Base-by-base conservation (phyloP, 2,888 invertebrate species). In the Hofmannophila pseudospretella region DNA sequence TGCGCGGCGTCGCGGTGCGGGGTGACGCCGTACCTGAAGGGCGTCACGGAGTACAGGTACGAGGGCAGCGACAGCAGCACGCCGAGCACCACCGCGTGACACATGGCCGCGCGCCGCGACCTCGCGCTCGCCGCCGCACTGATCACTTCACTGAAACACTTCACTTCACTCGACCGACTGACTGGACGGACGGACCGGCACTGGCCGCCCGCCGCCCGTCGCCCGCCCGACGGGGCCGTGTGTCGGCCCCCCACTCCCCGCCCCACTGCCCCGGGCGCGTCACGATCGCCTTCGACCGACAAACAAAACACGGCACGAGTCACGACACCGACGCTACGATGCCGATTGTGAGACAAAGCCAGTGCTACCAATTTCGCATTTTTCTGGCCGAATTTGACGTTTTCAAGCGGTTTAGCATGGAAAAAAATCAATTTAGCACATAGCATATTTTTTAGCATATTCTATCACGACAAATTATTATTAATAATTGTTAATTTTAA, bases 41-140 rank as follows among this genome's bases (percentile, higher is more conserved):
- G 79, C 41, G 78, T 76, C 41, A 77, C 76, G 52, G 84, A 73
- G 66, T 81, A 82, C 44, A 84, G 57, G 56, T 81, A 81, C 13
- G 82, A 81, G 40, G 82, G 82, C 58, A 84, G 61, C 49, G 84
- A 84, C 50, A 81, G 73, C 53, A 84, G 53, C 53, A 82, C 82
- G 37, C 82, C 82, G 53, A 84, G 76, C 36, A 82, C 80, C 52
- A 84, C 71, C 51, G 81, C 77, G 72, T 81, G 79, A 57, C 82
- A 82, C 81, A 82, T 82, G 53, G 51, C 71, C 69, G 34, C 46
- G 22, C 42, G 33, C 34, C 10, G 30, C 5, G 14, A 25, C 30
- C 37, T 45, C 10, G 33, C 38, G 32, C n/a, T 27, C 34, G 39
- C 38, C 12, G 35, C 10, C 33, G 19, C 28, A 35, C 34, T n/a